A percentile compares a stretch with the other conserved stretches of the same genome.
Conservation (phyloP, 2,113 vertebrate genomes). For the Sinocyclocheilus grahami region DNA sequence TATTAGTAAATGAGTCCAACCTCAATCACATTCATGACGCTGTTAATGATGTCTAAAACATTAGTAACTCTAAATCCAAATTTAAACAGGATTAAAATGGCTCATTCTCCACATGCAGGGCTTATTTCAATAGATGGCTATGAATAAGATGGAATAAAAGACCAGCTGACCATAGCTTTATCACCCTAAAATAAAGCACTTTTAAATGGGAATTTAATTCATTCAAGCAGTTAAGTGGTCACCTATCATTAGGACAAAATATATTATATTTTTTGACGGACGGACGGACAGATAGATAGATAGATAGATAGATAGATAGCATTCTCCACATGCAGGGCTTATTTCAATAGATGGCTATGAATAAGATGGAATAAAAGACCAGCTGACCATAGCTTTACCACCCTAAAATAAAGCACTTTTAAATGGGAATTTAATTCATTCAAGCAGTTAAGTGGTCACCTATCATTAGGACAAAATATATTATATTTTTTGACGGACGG, state of each 20-base stretch:
- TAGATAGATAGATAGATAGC: no score
- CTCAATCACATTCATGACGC: background rate
- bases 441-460: no score
- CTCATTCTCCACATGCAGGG: background rate
- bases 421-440: no score
- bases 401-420: no score
- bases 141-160: background rate
- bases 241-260: background rate
- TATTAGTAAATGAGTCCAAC: slow-evolving; percentile 20
- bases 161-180: background rate
- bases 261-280: background rate
- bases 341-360: no score
- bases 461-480: no score
- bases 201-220: background rate
- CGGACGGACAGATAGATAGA: no score
- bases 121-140: background rate
- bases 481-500: no score
- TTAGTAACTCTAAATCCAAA: slow-evolving; percentile 5
- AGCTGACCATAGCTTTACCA: no score
- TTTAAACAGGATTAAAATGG: background rate
- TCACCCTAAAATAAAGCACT: slow-evolving; percentile 2
- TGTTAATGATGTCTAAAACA: slow-evolving; percentile 2
- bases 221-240: background rate
- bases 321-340: no score
- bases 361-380: no score